Percentiles rank a stretch among this genome's conserved stretches.
phyloP scores from a whole-genome alignment of 2,797 vertebrate genomes.

The Channallabes apus region DNA sequence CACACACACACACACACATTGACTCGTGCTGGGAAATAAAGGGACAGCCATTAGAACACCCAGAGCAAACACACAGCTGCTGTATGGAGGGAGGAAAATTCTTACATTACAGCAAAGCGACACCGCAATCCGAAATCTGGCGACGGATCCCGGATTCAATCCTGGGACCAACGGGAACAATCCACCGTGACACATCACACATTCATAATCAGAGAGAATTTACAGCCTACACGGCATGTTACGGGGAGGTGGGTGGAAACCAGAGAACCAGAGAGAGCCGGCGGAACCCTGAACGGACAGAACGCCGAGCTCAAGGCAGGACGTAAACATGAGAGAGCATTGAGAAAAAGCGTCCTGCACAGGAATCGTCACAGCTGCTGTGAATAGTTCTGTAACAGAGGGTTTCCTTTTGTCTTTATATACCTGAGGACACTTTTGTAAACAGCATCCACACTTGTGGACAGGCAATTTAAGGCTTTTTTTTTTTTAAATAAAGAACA shows the following conservation, averaged over 20 bases:
- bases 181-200: background rate
- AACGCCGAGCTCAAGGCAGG: too few species aligned
- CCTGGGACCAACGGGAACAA: background rate
- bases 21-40: constrained; percentile 71
- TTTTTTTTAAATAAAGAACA: background rate
- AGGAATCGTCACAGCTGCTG: background rate
- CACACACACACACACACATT: too few species aligned
- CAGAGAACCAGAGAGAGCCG: background rate
- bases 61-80: constrained; percentile 69
- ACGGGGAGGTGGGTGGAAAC: background rate
- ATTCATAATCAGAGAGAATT: background rate
- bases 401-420: background rate
- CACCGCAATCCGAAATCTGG: background rate
- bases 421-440: background rate
- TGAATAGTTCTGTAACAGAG: background rate
- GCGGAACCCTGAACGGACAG: background rate
- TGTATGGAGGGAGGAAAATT: constrained; percentile 27
- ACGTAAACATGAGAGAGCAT: background rate
- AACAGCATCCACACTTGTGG: background rate
- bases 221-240: background rate
- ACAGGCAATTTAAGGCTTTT: background rate
- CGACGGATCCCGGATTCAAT: background rate
- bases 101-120: background rate
- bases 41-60: constrained; percentile 70
- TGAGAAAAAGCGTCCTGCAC: background rate